Percentiles rank a stretch among this genome's conserved stretches.
phyloP scores from a whole-genome alignment of 1,140 invertebrate species.

The Propsilocerus akamusi region DNA sequence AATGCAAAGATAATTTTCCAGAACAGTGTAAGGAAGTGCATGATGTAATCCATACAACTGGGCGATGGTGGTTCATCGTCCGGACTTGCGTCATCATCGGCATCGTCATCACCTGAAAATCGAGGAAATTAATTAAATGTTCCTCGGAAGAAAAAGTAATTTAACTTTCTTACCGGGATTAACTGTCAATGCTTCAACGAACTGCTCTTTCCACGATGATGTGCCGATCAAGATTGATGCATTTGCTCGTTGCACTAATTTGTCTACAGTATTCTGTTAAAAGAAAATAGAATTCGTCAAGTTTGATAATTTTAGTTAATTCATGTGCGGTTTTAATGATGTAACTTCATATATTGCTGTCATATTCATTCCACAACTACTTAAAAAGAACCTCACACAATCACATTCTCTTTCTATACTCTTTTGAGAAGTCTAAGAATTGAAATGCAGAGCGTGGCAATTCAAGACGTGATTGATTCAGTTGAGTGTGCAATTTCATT shows the following conservation, averaged over 20 bases:
- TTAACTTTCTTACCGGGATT: slow-evolving; percentile 47
- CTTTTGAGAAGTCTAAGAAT: too few species aligned
- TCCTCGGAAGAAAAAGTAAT: neutral
- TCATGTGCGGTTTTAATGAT: too few species aligned
- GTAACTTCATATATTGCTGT: too few species aligned
- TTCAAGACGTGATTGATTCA: too few species aligned
- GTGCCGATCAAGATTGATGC: slow-evolving; percentile 86
- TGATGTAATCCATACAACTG: slow-evolving; percentile 79
- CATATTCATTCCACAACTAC: too few species aligned
- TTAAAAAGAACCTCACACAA: too few species aligned
- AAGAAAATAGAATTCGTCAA: too few species aligned
- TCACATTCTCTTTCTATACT: too few species aligned
- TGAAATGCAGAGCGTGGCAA: too few species aligned
- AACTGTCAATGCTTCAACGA: slow-evolving; percentile 87
- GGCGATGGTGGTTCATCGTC: slow-evolving; percentile 47
- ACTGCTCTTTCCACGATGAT: slow-evolving; percentile 97
- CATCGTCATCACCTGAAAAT: slow-evolving; percentile 14
- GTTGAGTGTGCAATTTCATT: too few species aligned
- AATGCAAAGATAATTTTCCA: slow-evolving; percentile 98
- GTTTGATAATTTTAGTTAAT: too few species aligned
- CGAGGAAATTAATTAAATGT: neutral
- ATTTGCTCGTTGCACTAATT: slow-evolving; percentile 90
- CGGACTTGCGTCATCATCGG: slow-evolving; percentile 15
- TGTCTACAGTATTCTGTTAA: slow-evolving; percentile 94
- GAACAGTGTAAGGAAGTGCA: slow-evolving; percentile 90